Base-by-base conservation (phyloP, 2,888 invertebrate species). In the Pogonocherus hispidulus region DNA sequence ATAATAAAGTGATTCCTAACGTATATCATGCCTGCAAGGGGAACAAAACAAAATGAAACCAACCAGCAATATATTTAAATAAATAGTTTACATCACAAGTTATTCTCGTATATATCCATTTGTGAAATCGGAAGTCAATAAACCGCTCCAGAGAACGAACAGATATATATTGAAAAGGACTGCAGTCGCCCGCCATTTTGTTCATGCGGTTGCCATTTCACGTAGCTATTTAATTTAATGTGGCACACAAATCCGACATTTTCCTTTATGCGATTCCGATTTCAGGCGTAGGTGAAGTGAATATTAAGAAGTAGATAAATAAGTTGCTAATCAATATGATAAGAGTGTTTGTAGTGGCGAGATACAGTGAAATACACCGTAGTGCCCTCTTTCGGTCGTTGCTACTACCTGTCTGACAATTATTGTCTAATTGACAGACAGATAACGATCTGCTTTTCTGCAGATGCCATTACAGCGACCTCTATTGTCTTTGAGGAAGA, bases 61-160 rank as follows among this genome's bases (percentile, higher is more conserved):
- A 23, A 52, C 8, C 19, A 9, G 27, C 32, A 27, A 35, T 32
- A 18, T 27, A 32, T 52, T 57, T 27, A 57, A 22, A 41, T 44
- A 57, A 44, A 41, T 56, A 14, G 35, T 37, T 44, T 57, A 44
- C 44, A 46, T 44, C 44, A 16, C 20, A 57, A 41, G 55, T 55
- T 55, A 55, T 55, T 41, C 35, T 9, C 23, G 22, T 35, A 37
- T 37, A 22, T 55, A 55, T 55, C 19, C 37, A 35, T 68, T 67
- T 63, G 57, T 62, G 51, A 63, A 66, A 67, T 71, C 69, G 69
- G 65, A 73, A 69, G 71, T 69, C 73, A 69, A 71, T 73, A 73
- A 71, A 63, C 68, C 59, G 66, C n/a, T 63, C 52, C 66, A 55
- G 46, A n/a, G n/a, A 16, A 57, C 57, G 49, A 47, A 46, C 32